Evolutionary conservation across 2,888 invertebrate species (phyloP), one percentile per base, ranked within the genome.

Genomic region (Catocala sponsa): DNA sequence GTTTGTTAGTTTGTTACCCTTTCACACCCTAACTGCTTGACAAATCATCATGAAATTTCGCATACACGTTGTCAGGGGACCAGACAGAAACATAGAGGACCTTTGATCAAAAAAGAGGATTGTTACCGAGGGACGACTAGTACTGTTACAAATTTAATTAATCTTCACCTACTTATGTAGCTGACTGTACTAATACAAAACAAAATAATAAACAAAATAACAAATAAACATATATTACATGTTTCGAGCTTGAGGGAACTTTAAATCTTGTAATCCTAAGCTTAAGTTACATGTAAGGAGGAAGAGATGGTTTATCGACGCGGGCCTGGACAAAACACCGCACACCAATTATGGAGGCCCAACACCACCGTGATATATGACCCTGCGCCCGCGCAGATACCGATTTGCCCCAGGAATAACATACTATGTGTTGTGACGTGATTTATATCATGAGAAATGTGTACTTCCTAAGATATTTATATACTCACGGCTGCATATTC

Each of bases 301-400:
- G 74, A 81, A 80, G 80, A 80, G 73, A 78, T 74, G 71, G 60
- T 78, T 79, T 78, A 80, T 80, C 70, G 76, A 74, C 64, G 59
- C 68, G 62, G 70, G 65, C 55, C 66, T 61, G 74, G 78, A 82
- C 81, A 79, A 80, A 81, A 75, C 69, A 74, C 74, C 66, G 77
- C 78, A 79, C 78, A 78, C 77, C 82, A 79, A 82, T 82, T 80
- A 81, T 74, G 66, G 75, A 62, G 74, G 72, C 72, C 76, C 71
- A 70, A 62, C 73, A 71, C 66, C 41, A 61, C 70, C 67, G 74
- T 76, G 75, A 75, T 55, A 71, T 75, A 75, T 73, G 66, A 65
- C 71, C 35, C 70, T 66, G 76, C 62, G 66, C 61, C 42, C 62
- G 52, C 72, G 71, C 75, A 64, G 77, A 72, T 72, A 70, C 77